Evolutionary conservation across 2,113 vertebrate species (phyloP).

Genomic region (Cettia cetti): DNA sequence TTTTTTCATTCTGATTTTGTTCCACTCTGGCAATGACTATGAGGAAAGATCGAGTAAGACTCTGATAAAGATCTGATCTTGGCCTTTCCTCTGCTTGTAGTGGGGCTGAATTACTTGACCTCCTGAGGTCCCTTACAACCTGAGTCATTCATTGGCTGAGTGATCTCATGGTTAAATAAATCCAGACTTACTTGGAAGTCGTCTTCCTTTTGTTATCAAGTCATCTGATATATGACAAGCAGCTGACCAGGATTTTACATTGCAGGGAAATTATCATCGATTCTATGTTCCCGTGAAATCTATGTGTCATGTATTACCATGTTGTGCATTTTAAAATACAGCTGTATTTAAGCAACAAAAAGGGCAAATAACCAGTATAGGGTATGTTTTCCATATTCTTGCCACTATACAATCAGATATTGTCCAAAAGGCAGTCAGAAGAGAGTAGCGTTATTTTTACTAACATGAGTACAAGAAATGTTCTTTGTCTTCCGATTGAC

Average conservation of each 20-base stretch:
- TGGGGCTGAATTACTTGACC: not conserved
- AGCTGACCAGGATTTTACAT: not conserved
- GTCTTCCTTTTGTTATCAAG: not conserved
- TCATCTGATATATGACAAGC: not conserved
- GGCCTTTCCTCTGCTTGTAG: not conserved
- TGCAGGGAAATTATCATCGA: not conserved
- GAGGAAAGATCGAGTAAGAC: not conserved
- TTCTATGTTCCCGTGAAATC: not conserved
- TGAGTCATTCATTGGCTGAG: not conserved
- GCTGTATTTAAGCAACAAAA: not conserved
- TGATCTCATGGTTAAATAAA: not conserved
- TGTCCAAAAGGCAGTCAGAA: slow-evolving; percentile 22
- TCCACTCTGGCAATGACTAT: not conserved
- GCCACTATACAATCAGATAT: slow-evolving; percentile 6
- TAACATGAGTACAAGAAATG: not conserved
- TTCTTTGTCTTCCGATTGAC: slow-evolving; percentile 12
- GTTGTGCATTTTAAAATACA: not conserved
- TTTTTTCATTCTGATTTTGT: not conserved
- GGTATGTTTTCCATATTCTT: not conserved
- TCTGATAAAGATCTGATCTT: not conserved
- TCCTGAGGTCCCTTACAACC: not conserved
- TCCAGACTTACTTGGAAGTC: not conserved
- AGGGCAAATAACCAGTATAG: not conserved
- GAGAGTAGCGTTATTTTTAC: slow-evolving; percentile 15
- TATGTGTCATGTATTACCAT: not conserved